phyloP scores from a whole-genome alignment of 2,888 invertebrate species.

The Nemapogon koenigi region DNA sequence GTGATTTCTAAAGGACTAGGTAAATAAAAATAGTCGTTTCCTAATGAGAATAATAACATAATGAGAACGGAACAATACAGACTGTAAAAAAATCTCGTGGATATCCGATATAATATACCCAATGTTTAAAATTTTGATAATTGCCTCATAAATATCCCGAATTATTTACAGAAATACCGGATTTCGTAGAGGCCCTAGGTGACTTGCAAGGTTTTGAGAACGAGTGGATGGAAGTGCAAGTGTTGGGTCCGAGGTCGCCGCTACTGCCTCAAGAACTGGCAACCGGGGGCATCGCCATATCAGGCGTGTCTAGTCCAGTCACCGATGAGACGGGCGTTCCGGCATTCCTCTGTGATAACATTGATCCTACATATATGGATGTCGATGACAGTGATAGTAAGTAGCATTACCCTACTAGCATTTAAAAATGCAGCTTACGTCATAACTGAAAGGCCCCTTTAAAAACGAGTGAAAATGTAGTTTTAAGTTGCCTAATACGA shows the following conservation, averaged over 20 bases:
- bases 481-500: too few relatives aligned
- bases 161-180: conserved; percentile 34
- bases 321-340: conserved; percentile 57
- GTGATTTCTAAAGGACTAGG: too few relatives aligned
- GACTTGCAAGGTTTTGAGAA: conserved; percentile 86
- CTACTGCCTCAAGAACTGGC: conserved; percentile 31
- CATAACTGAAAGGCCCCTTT: too few relatives aligned
- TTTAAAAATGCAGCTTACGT: neutral
- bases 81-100: too few relatives aligned
- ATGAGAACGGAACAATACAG: too few relatives aligned
- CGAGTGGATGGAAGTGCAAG: conserved; percentile 91
- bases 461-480: too few relatives aligned
- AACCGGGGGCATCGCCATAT: conserved; percentile 39
- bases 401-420: conserved; percentile 16
- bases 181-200: conserved; percentile 71
- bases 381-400: conserved; percentile 57
- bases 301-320: conserved; percentile 27
- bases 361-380: conserved; percentile 64
- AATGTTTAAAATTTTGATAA: neutral
- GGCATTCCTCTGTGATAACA: conserved; percentile 66
- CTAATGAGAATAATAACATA: too few relatives aligned
- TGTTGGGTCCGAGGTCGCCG: conserved; percentile 66
- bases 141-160: too few relatives aligned
- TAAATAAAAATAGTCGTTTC: too few relatives aligned
- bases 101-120: too few relatives aligned